Evolutionary conservation across 2,113 vertebrate genomes (phyloP).

Genomic region (Leucopsar rothschildi): DNA sequence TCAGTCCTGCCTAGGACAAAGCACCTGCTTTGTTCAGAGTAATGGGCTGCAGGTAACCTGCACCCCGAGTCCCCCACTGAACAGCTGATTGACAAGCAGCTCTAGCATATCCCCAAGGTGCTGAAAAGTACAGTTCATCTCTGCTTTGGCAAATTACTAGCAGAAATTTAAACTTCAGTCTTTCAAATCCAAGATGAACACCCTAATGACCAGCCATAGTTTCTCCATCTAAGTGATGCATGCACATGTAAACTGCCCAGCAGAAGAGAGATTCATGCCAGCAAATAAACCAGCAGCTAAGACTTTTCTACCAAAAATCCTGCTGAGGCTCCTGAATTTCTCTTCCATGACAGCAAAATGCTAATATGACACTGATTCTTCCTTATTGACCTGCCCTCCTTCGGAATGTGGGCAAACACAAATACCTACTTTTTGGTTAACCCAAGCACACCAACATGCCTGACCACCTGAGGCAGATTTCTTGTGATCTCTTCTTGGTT

Average conservation of each 20-base stretch:
- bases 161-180: background rate
- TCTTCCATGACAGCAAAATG: background rate
- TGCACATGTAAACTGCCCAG: background rate
- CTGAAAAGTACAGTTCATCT: background rate
- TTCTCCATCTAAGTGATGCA: background rate
- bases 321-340: background rate
- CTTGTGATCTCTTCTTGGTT: background rate
- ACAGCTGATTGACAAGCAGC: background rate
- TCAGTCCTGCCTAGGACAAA: background rate
- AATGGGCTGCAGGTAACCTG: background rate
- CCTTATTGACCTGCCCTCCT: background rate
- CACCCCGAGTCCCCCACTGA: background rate
- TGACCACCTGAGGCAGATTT: background rate
- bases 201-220: background rate
- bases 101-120: background rate
- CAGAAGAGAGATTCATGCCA: background rate
- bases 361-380: background rate
- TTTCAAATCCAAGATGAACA: background rate
- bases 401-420: background rate
- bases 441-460: background rate
- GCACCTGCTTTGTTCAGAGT: background rate
- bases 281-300: background rate
- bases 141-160: background rate
- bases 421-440: background rate
- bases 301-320: background rate